Evolutionary conservation across 2,888 invertebrate genomes (phyloP), one percentile per base, ranked within the genome.

Genomic region (Acanthosepion esculentum): DNA sequence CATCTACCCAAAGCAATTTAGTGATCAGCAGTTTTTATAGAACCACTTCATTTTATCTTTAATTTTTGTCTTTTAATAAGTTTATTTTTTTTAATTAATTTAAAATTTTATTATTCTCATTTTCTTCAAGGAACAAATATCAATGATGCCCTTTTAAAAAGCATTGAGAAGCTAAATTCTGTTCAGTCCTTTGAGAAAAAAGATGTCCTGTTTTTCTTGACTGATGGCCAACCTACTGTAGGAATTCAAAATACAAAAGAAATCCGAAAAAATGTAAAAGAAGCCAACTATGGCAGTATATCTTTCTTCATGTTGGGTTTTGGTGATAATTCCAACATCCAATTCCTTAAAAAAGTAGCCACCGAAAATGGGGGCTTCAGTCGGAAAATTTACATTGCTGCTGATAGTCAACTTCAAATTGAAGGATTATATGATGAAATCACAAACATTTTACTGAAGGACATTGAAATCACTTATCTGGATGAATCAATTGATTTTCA

Each of bases 291-390:
- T 18, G 95, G 95, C 50, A 94, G 93, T 92, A 92, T 96, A 33
- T 97, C 98, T 12, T 98, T 98, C 95, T 98, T 98, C 97, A 98
- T 98, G 0, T 97, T 98, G 92, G 98, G 98, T 33, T 98, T 98
- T 96, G 98, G 98, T 4, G 98, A 98, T 95, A 98, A 98, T 95
- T 98, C 98, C 0, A 98, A 98, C 97, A 98, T 98, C 96, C 97
- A 98, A 48, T 98, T 98, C 97, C 97, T 98, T 29, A 98, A 98
- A 96, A 98, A 98, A 96, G 96, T 98, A 91, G 98, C 98, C 0
- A 97, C 98, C 33, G 98, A 98, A 95, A 98, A 98, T 97, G 98
- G 98, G 6, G 98, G 98, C 10, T 98, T 98, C 97, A 98, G 98
- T 96, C 97, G 98, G 5, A 98, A 98, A 97, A 98, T 98, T 95